phyloP scores from a whole-genome alignment of 2,888 invertebrate genomes.

The Aphodius granarius region DNA sequence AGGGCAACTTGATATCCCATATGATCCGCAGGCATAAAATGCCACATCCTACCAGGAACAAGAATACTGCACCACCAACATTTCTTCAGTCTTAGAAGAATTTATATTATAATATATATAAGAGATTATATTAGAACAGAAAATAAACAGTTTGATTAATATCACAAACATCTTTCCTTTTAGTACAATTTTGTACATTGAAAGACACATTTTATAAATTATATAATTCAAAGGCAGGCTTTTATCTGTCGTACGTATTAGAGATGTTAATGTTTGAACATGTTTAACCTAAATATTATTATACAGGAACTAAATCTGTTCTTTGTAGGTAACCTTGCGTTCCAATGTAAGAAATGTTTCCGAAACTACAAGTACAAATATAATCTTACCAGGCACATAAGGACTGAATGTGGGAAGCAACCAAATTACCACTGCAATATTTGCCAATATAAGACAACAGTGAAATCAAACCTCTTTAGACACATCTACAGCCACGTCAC shows the following conservation, averaged over 20 bases:
- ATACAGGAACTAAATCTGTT: too few species aligned
- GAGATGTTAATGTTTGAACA: too few species aligned
- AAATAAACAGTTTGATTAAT: too few species aligned
- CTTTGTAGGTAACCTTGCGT: neutral
- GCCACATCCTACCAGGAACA: neutral
- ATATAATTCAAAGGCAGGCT: too few species aligned
- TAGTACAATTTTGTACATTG: too few species aligned
- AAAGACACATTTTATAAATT: too few species aligned
- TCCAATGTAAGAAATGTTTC: conserved; percentile 9
- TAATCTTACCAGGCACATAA: conserved; percentile 12
- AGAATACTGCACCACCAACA: neutral
- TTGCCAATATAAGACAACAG: conserved; percentile 15
- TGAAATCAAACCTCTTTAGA: conserved; percentile 19
- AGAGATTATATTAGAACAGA: too few species aligned
- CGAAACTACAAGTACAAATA: conserved; percentile 10
- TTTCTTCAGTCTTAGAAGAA: too few species aligned
- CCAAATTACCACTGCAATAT: conserved; percentile 14
- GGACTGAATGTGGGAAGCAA: conserved; percentile 12
- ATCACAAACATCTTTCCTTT: too few species aligned
- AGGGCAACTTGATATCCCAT: neutral
- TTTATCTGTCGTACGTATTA: too few species aligned
- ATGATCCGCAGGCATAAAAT: neutral
- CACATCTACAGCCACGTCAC: conserved; percentile 1
- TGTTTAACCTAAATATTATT: too few species aligned
- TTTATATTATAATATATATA: too few species aligned